phyloP scores from a whole-genome alignment of 2,113 vertebrate genomes.

The Hipposideros armiger region DNA sequence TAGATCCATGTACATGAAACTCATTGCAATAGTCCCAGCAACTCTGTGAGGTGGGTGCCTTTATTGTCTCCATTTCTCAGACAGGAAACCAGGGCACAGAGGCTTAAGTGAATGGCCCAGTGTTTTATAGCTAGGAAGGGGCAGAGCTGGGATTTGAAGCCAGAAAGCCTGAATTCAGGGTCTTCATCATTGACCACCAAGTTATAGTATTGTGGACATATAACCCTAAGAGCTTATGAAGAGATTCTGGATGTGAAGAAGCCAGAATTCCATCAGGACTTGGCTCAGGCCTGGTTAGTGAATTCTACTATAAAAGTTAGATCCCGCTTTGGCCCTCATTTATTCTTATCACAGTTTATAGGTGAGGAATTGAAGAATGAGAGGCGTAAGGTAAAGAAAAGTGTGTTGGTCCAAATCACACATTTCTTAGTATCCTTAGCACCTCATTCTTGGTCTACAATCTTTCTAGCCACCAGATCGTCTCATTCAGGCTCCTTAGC shows the following conservation, averaged over 20 bases:
- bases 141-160: background rate
- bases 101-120: background rate
- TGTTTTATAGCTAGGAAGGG: background rate
- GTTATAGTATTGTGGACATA: background rate
- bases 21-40: background rate
- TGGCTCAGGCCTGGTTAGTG: background rate
- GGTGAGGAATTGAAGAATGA: background rate
- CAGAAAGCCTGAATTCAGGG: background rate
- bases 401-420: background rate
- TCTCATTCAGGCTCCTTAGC: background rate
- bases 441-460: background rate
- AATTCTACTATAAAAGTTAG: slow-evolving; percentile 24
- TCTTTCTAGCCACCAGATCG: background rate
- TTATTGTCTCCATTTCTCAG: background rate
- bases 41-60: background rate
- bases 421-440: background rate
- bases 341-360: background rate
- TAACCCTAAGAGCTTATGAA: background rate
- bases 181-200: background rate
- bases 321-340: background rate
- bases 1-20: background rate
- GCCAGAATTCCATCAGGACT: background rate
- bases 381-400: background rate
- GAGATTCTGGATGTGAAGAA: background rate
- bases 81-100: background rate